phyloP scores from a whole-genome alignment of 2,113 vertebrate species.

The Mormyrus lacerda region DNA sequence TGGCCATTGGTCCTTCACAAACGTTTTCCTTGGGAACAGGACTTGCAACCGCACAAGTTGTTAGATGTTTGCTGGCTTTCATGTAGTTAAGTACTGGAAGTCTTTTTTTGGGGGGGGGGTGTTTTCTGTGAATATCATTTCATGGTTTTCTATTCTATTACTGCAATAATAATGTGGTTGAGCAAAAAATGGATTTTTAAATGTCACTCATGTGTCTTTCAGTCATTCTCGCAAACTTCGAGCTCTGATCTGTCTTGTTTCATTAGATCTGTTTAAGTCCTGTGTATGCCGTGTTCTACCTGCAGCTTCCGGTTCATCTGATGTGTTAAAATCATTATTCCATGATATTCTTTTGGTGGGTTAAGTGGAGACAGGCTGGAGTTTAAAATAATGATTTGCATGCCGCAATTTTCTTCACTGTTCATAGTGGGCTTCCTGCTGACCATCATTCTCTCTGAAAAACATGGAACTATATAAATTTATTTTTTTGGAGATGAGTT shows the following conservation, averaged over 20 bases:
- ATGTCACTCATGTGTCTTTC: background rate
- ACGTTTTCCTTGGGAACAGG: slow-evolving; percentile 27
- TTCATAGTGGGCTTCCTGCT: slow-evolving; percentile 11
- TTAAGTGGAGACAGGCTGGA: slow-evolving; percentile 28
- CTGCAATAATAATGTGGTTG: background rate
- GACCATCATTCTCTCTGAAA: slow-evolving; percentile 10
- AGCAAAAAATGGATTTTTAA: background rate
- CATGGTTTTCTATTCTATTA: background rate
- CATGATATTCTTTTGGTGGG: slow-evolving; percentile 5
- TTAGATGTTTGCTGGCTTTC: background rate
- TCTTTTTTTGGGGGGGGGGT: background rate
- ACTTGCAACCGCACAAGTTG: background rate
- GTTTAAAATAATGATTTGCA: slow-evolving; percentile 31
- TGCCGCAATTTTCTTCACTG: slow-evolving; percentile 29
- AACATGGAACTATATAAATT: slow-evolving; percentile 34
- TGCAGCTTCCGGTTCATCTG: slow-evolving; percentile 14
- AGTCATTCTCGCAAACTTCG: background rate
- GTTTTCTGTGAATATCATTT: background rate
- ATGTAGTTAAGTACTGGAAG: background rate
- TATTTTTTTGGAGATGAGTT: slow-evolving; percentile 24
- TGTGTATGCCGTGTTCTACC: background rate
- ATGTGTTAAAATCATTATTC: slow-evolving; percentile 23
- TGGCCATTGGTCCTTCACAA: slow-evolving; percentile 30
- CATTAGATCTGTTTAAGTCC: background rate
- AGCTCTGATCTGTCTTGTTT: background rate